These are phyloP conservation scores for Anthrax anthrax DNA, from an alignment of 2,888 invertebrate species.

Conservation along the genomic window DNA sequence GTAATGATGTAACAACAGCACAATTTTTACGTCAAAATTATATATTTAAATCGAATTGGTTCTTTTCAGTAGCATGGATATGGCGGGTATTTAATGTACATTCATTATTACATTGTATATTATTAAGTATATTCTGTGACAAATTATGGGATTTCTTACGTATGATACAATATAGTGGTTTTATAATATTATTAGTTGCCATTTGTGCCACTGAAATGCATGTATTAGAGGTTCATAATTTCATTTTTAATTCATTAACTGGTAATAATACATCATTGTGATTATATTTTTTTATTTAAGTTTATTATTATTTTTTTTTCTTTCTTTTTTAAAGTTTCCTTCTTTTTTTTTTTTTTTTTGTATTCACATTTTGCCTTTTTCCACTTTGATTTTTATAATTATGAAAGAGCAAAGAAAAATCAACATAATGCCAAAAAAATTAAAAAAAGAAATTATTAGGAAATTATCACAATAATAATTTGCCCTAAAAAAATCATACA, in stretches of 20 bases:
- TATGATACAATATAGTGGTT: slow-evolving; percentile 55
- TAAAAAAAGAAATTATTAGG: no score
- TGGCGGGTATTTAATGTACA: slow-evolving; percentile 74
- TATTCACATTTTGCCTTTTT: no score
- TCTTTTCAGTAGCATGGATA: slow-evolving; percentile 55
- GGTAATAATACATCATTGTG: slow-evolving; percentile 33
- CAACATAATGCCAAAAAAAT: no score
- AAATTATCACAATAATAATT: no score
- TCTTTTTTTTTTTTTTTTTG: neutral
- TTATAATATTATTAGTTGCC: slow-evolving; percentile 48
- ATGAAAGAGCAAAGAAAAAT: no score
- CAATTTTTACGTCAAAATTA: slow-evolving; percentile 41
- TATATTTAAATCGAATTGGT: slow-evolving; percentile 55
- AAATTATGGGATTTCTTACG: slow-evolving; percentile 64
- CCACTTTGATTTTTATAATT: no score
- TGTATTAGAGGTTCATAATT: slow-evolving; percentile 43
- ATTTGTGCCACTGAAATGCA: slow-evolving; percentile 61
- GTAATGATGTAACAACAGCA: slow-evolving; percentile 39
- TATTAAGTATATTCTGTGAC: slow-evolving; percentile 67
- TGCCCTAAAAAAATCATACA: no score
- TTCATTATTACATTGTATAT: slow-evolving; percentile 55
- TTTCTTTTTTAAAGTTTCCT: neutral
- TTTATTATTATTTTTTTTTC: neutral
- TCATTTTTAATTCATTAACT: slow-evolving; percentile 37
- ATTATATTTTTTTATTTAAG: slow-evolving; percentile 17